Conservation (phyloP, 2,888 invertebrate species). For the Drosophila seclusa region DNA sequence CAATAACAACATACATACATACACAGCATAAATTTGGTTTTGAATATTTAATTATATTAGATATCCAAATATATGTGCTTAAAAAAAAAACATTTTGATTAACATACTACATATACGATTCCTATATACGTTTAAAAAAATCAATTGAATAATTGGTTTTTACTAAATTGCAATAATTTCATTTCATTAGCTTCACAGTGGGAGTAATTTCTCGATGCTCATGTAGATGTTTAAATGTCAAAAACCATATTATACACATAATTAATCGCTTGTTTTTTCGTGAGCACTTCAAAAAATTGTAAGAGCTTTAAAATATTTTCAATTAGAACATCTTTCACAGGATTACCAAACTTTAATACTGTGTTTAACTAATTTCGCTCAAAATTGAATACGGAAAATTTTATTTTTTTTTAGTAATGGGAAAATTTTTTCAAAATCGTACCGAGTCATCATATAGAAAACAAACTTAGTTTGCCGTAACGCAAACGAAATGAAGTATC, state of each 20-base stretch:
- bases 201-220: neutral
- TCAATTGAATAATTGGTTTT: neutral
- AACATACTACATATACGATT: neutral
- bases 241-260: neutral
- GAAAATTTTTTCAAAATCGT: neutral
- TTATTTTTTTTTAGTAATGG: neutral
- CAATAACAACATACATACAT: slow-evolving; percentile 1
- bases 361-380: neutral
- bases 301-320: neutral
- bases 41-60: neutral
- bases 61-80: neutral
- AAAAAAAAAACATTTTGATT: neutral
- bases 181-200: neutral
- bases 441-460: neutral
- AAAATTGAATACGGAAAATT: neutral
- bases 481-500: neutral
- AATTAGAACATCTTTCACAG: neutral
- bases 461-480: neutral
- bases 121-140: neutral
- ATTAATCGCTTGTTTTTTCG: neutral
- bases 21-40: neutral
- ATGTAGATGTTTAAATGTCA: neutral
- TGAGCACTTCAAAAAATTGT: neutral
- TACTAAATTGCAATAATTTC: neutral
- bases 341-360: neutral